These are phyloP conservation scores for Opisthocomus hoazin DNA, from an alignment of 2,113 vertebrate genomes.

Conservation along the genomic window DNA sequence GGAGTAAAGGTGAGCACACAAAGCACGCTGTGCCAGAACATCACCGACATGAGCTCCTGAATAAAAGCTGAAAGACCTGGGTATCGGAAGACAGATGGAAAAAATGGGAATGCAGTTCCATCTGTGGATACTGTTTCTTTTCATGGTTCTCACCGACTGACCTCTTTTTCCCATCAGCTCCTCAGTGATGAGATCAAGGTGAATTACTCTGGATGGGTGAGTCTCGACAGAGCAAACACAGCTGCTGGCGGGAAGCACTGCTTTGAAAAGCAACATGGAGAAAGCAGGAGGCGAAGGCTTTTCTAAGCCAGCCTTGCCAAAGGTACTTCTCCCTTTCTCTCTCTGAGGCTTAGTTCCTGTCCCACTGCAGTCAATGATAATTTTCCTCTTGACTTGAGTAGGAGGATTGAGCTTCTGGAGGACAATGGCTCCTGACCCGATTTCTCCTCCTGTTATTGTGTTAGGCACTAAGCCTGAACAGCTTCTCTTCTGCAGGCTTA, in stretches of 20 bases:
- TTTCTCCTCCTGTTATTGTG: slow-evolving; percentile 35
- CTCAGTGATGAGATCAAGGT: slow-evolving; percentile 4
- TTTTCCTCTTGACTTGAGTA: slow-evolving; percentile 14
- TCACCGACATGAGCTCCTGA: accelerated
- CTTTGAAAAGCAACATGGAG: not conserved
- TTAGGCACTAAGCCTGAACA: slow-evolving; percentile 46
- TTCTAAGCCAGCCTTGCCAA: not conserved
- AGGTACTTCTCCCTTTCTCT: not conserved
- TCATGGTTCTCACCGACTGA: not conserved
- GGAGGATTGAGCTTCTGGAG: slow-evolving; percentile 27
- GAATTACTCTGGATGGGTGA: slow-evolving; percentile 7
- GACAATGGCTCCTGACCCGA: not conserved
- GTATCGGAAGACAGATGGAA: not conserved
- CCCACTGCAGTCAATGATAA: slow-evolving; percentile 5
- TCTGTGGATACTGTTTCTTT: not conserved
- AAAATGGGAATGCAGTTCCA: not conserved
- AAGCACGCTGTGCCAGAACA: not conserved
- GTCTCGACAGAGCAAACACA: slow-evolving; percentile 3
- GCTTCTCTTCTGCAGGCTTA: not conserved
- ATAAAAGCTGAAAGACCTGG: not conserved
- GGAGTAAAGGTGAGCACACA: not conserved
- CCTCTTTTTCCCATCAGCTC: slow-evolving; percentile 1
- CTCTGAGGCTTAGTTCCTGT: not conserved
- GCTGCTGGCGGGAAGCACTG: not conserved
- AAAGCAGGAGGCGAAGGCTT: not conserved